These are phyloP conservation scores for Euclidia mi DNA, from an alignment of 2,888 invertebrate genomes.

Conservation along the genomic window DNA sequence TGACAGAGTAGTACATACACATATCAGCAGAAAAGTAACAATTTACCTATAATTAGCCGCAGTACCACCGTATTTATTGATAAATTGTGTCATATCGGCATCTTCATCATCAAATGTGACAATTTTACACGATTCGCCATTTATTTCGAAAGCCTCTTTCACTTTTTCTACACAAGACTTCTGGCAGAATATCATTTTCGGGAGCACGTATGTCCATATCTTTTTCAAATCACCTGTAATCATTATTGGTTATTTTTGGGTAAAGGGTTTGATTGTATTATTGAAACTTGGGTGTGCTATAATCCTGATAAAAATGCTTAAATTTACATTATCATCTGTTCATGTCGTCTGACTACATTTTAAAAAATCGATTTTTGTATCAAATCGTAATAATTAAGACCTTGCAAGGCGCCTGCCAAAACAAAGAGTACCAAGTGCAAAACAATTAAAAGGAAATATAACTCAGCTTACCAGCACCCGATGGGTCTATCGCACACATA, in stretches of 20 bases:
- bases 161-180: slow-evolving; percentile 57
- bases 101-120: slow-evolving; percentile 63
- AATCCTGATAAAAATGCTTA: too few relatives aligned
- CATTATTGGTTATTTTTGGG: not conserved
- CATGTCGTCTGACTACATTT: too few relatives aligned
- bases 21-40: slow-evolving; percentile 3
- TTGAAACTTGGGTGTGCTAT: too few relatives aligned
- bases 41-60: slow-evolving; percentile 63
- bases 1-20: too few relatives aligned
- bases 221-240: slow-evolving; percentile 52
- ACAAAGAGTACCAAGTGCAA: too few relatives aligned
- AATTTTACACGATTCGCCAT: slow-evolving; percentile 47
- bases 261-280: too few relatives aligned
- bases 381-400: too few relatives aligned
- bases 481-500: slow-evolving; percentile 63
- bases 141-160: slow-evolving; percentile 50
- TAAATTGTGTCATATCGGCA: slow-evolving; percentile 59
- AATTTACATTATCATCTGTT: too few relatives aligned
- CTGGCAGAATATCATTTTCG: slow-evolving; percentile 68
- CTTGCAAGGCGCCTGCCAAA: too few relatives aligned
- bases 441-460: too few relatives aligned
- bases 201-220: slow-evolving; percentile 50
- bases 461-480: slow-evolving; percentile 13
- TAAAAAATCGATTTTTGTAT: too few relatives aligned
- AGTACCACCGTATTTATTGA: slow-evolving; percentile 59